These are phyloP conservation scores for Valencia hispanica DNA, from an alignment of 2,797 vertebrate genomes.

Conservation along the genomic window DNA sequence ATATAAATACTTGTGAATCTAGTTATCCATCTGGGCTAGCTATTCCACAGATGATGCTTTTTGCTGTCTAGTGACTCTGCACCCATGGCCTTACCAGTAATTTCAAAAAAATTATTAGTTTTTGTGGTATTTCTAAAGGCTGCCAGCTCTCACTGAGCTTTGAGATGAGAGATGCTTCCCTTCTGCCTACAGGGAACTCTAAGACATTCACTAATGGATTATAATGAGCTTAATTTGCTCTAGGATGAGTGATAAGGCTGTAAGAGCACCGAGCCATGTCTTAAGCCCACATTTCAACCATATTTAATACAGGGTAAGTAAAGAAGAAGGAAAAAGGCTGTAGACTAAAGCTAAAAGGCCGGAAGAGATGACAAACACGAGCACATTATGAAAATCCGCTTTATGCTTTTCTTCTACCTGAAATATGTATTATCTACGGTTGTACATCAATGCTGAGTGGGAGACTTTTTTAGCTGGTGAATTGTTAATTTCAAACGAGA, in stretches of 20 bases:
- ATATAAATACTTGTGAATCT: conserved; percentile 20
- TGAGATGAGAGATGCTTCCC: conserved; percentile 61
- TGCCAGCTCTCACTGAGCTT: conserved; percentile 48
- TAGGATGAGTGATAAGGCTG: conserved; percentile 68
- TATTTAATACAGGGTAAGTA: conserved; percentile 52
- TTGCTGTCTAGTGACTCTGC: conserved; percentile 26
- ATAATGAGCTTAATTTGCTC: conserved; percentile 75
- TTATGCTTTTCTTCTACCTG: conserved; percentile 16
- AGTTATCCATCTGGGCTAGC: conserved; percentile 14
- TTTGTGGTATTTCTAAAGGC: conserved; percentile 50
- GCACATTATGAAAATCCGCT: conserved; percentile 23
- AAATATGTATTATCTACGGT: conserved; percentile 16
- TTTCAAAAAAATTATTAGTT: conserved; percentile 34
- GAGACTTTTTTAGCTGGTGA: conserved; percentile 1
- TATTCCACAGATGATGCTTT: conserved; percentile 27
- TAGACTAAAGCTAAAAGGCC: conserved; percentile 36
- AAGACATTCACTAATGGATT: conserved; percentile 69
- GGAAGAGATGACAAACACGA: conserved; percentile 28
- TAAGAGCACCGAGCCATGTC: conserved; percentile 55
- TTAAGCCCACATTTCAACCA: conserved; percentile 56
- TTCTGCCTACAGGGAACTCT: conserved; percentile 56
- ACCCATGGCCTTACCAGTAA: conserved; percentile 27
- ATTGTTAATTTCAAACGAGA: conserved; percentile 16
- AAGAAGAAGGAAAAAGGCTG: conserved; percentile 28
- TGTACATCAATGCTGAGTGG: conserved; percentile 6